These are phyloP conservation scores for Zaprionus taronus DNA, from an alignment of 1,140 invertebrate genomes.

Conservation along the genomic window DNA sequence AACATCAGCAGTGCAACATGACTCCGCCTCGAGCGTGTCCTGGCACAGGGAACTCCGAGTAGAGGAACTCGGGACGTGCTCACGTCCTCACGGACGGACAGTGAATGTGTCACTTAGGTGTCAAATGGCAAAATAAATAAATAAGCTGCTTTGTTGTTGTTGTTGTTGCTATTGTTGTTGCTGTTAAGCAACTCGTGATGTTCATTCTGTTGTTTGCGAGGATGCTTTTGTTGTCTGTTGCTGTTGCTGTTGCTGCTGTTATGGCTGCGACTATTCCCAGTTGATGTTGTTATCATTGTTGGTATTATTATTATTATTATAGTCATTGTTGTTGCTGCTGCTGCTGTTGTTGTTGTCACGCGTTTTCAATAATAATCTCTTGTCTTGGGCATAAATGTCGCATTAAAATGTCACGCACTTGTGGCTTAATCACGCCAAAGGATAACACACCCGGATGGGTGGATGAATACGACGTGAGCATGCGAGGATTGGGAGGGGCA, in stretches of 20 bases:
- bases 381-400: conserved; percentile 80
- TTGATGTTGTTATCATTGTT: conserved; percentile 30
- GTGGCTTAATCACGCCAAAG: conserved; percentile 80
- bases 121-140: conserved; percentile 73
- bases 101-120: conserved; percentile 66
- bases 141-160: conserved; percentile 63
- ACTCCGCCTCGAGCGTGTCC: not conserved
- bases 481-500: not conserved
- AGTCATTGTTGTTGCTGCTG: conserved; percentile 20
- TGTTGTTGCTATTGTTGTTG: conserved; percentile 21
- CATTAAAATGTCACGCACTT: conserved; percentile 82
- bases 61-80: not conserved
- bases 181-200: conserved; percentile 54
- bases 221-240: too few species aligned
- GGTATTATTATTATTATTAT: conserved; percentile 49
- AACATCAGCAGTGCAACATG: not conserved
- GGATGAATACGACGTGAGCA: not conserved
- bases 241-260: conserved; percentile 27
- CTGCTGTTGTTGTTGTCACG: conserved; percentile 64
- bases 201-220: not conserved
- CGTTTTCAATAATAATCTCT: conserved; percentile 81
- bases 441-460: conserved; percentile 53
- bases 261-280: conserved; percentile 16
- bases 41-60: not conserved
- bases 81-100: not conserved